Base-by-base conservation (phyloP, 1,140 invertebrate genomes). In the Bicyclus anynana region DNA sequence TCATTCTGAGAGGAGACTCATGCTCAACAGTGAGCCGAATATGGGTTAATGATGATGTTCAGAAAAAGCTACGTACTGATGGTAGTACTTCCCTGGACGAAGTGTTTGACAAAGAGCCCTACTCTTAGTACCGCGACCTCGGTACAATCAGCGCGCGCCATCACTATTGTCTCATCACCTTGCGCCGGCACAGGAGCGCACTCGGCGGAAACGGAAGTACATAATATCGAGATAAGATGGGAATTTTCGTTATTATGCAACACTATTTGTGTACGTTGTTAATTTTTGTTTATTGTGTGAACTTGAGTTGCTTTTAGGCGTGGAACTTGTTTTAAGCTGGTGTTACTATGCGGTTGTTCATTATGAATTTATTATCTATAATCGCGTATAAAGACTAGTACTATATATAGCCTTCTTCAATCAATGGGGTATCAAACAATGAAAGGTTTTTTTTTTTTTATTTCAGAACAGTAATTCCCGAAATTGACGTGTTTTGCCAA, bases 161-260 rank as follows among this genome's bases (percentile, higher is more conserved):
- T 44, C 42, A 44, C 12, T 16, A 44, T 44, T 44, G 42, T 44
- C 6, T 5, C 42, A 44, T 44, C 42, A 44, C 42, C 42, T 44
- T 44, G 42, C 14, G 13, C 1, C 7, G 12, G 2, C 5, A 44
- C 42, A 44, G 42, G 42, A 18, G 5, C 42, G 42, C 18, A 44
- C 18, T 44, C 42, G 7, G 10, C 29, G 42, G 42, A 44, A 44
- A 44, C 42, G 42, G 42, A 44, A 44, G n/a, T n/a, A 21, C 7
- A 23, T 20, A 44, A 44, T 20, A 18, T 17, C 5, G 20, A 12
- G 42, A 44, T 44, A 44, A 44, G 42, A 44, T 44, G 42, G 17
- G 9, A 47, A 37, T 55, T 55, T 44, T 44, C 3, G 29, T 55
- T 38, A 48, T n/a, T n/a, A 10, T 26, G 46, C 18, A 44, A 44